These are phyloP conservation scores for Teleogryllus occipitalis DNA, from an alignment of 1,140 invertebrate genomes.

Conservation along the genomic window DNA sequence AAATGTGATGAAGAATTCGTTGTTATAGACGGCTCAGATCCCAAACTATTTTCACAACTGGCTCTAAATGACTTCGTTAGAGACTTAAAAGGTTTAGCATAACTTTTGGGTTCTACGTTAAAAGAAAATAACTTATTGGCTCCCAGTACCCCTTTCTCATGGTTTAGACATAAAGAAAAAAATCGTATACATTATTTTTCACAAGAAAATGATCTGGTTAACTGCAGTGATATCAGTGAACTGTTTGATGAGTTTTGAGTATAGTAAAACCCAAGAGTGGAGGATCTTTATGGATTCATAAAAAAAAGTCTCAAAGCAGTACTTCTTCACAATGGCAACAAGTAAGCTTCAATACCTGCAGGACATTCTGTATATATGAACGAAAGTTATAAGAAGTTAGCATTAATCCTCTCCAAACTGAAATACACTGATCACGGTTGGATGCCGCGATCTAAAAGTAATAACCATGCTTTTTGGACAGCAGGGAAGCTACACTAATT, in stretches of 20 bases:
- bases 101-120: too few species aligned
- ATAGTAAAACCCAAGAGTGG: not conserved
- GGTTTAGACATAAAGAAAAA: slow-evolving; percentile 19
- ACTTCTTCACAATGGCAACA: slow-evolving; percentile 10
- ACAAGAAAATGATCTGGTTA: slow-evolving; percentile 25
- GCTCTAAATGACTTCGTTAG: slow-evolving; percentile 1
- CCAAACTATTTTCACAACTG: slow-evolving; percentile 15
- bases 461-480: slow-evolving; percentile 28
- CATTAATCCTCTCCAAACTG: not conserved
- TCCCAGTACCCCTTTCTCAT: slow-evolving; percentile 20
- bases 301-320: slow-evolving; percentile 9
- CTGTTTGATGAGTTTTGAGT: not conserved
- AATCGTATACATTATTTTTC: slow-evolving; percentile 24
- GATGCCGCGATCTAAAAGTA: not conserved
- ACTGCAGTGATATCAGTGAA: slow-evolving; percentile 30
- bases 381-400: slow-evolving; percentile 1
- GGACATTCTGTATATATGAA: too few species aligned
- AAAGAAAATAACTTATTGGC: slow-evolving; percentile 17
- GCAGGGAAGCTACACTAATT: slow-evolving; percentile 28
- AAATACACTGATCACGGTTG: not conserved
- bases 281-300: not conserved
- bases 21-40: slow-evolving; percentile 17
- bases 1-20: slow-evolving; percentile 21
- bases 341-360: not conserved
- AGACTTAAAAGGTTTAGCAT: slow-evolving; percentile 25